Base-by-base conservation (phyloP, 2,888 invertebrate species). In the Brachylomia viminalis region DNA sequence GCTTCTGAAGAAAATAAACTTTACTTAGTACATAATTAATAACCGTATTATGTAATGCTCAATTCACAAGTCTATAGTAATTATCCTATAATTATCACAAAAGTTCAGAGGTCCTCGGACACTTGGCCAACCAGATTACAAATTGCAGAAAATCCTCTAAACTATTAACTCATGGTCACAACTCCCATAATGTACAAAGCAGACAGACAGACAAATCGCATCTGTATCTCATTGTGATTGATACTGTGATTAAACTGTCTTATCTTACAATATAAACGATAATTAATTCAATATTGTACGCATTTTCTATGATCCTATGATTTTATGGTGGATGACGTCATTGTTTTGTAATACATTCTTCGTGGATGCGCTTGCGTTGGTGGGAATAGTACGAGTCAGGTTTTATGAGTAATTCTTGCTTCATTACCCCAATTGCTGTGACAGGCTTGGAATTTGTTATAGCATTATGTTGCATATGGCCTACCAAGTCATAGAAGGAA, bases 181-280 rank as follows among this genome's bases (percentile, higher is more conserved):
- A 59, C 58, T 58, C 62, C 72, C 75, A 74, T 82, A 87, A 76
- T 42, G 75, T 77, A 82, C 77, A 54, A 78, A 69, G 30, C 79
- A 83, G 79, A 77, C 66, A 87, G 86, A 85, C 86, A 80, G 80
- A 89, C 89, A 88, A 88, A 88, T 85, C 67, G 81, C 80, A 79
- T 79, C 77, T 79, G 79, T 81, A 81, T 68, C 79, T 86, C 71
- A 82, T 56, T 38, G 49, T 89, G 86, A 89, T 89, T 86, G 85
- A 89, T 85, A 27, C 75, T 61, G 76, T 79, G 83, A 89, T 88
- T 86, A 86, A 75, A 77, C 75, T 82, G 80, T 83, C 89, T 82
- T 82, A 80, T 56, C 70, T 80, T 23, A 80, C 59, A 75, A 79
- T 79, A 75, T 82, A 79, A 81, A 76, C 68, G 75, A 73, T 88